Base-by-base conservation (phyloP, 1,140 invertebrate genomes). In the Chrysoperla carnea region DNA sequence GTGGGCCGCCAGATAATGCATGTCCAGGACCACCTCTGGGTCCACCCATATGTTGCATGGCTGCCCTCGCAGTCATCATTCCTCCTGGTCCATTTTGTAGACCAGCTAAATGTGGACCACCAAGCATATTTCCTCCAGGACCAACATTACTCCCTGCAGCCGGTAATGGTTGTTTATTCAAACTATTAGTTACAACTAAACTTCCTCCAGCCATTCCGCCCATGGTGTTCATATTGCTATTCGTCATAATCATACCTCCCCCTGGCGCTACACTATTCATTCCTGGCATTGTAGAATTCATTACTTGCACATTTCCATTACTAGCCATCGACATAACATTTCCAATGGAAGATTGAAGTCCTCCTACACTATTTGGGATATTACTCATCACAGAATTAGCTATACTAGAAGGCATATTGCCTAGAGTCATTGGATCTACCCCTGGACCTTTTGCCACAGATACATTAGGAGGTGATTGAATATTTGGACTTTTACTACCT, bases 391-490 rank as follows among this genome's bases (percentile, higher is more conserved):
- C 49, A 4, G 64, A 66, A 50, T 63, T 65, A 38, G 68, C 67
- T 59, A 73, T 71, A 50, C 70, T 75, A 42, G 68, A 70, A 43
- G 69, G 64, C 53, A 76, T 58, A 52, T 63, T 73, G 36, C 68
- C 68, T 46, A 72, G 52, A 44, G 63, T 67, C 27, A 73, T 68
- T 36, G 67, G 65, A 54, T 73, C 72, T 23, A 68, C 64, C 45
- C 60, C 56, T 46, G 47, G 53, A 37, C 55, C 53, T 52, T 75
- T 75, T 27, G 69, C 69, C 12, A 74, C 71, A 15, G 71, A 69
- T 43, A 82, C 77, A 55, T 84, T 84, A 8, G 81, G 81, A 38
- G 81, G 81, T 36, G 81, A 84, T 60, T 85, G 83, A 58, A 87
- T 65, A 53, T 79, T 84, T 37, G 79, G 78, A 60, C 79, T 84